phyloP scores from a whole-genome alignment of 2,797 vertebrate genomes.

The Rachycentron canadum region DNA sequence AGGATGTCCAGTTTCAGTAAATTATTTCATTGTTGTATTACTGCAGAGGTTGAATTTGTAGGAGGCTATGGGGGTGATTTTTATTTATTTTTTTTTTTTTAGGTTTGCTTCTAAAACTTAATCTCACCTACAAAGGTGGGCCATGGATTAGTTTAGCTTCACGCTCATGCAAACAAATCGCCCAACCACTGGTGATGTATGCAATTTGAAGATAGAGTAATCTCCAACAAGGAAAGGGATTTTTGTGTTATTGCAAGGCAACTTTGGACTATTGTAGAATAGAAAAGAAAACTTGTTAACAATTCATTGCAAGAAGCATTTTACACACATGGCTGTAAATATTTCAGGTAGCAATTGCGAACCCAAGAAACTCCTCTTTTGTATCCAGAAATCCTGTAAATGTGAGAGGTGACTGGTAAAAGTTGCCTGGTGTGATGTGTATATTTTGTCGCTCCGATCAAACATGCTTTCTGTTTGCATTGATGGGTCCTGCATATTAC shows the following conservation, averaged over 20 bases:
- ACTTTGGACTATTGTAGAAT: conserved; percentile 5
- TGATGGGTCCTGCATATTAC: conserved; percentile 38
- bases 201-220: conserved; percentile 56
- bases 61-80: background rate
- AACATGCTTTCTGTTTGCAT: conserved; percentile 15
- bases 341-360: background rate
- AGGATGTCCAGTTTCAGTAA: background rate
- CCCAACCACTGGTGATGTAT: conserved; percentile 43
- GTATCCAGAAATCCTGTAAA: background rate
- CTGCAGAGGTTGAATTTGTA: conserved; percentile 8
- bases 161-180: conserved; percentile 33
- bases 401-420: conserved; percentile 10
- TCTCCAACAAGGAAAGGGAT: conserved; percentile 25
- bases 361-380: background rate
- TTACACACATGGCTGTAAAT: background rate
- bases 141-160: conserved; percentile 60
- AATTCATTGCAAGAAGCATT: background rate
- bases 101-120: conserved; percentile 14
- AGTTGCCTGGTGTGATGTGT: conserved; percentile 1
- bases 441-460: conserved; percentile 4
- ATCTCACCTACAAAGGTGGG: conserved; percentile 57
- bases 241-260: conserved; percentile 16
- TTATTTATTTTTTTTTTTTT: conserved; percentile 4
- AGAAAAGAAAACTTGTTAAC: conserved; percentile 20
- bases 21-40: background rate